Evolutionary conservation across 2,113 vertebrate genomes (phyloP), one percentile per base, ranked within the genome.

Genomic region (Pseudopipra pipra): DNA sequence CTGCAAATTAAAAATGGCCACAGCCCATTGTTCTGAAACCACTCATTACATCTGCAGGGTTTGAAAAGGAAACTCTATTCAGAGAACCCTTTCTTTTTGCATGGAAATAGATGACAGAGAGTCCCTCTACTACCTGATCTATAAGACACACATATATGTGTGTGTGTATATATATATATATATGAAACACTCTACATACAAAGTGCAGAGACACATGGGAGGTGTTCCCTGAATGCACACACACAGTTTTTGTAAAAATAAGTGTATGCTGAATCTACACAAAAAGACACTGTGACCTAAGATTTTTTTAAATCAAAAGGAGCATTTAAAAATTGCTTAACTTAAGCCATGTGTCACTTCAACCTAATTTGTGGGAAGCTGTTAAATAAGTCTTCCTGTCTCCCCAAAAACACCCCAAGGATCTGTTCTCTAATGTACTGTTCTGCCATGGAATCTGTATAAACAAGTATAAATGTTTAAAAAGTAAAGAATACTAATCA

Each of bases 401-500:
- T 95, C 70, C 85, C 89, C 83, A 1, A 95, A 96, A 97, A 95
- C 95, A 97, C 95, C 95, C 91, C 89, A 96, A 98, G 97, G 96
- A 98, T 97, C 90, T 27, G 87, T 95, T 97, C 96, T 97, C 71
- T 97, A 96, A 97, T 92, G 89, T 89, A 87, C 93, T 89, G 58
- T 75, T 96, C 90, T 96, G 72, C 79, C 65, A 79, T 97, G 97
- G 96, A 86, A 97, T 97, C 96, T 93, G 85, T 96, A 97, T 93
- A 98, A 98, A 97, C 97, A 98, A 98, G 96, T 97, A 98, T 96
- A 98, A 96, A 97, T 98, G 98, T 97, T 98, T 94, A 93, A 98
- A 98, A 98, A 98, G 96, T 98, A 98, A 98, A 98, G 98, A 97
- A 97, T 97, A 90, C 97, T 98, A 97, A 98, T 98, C 98, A 98